These are phyloP conservation scores for Ceratosolen fusciceps DNA, from an alignment of 1,140 invertebrate genomes.

Conservation along the genomic window DNA sequence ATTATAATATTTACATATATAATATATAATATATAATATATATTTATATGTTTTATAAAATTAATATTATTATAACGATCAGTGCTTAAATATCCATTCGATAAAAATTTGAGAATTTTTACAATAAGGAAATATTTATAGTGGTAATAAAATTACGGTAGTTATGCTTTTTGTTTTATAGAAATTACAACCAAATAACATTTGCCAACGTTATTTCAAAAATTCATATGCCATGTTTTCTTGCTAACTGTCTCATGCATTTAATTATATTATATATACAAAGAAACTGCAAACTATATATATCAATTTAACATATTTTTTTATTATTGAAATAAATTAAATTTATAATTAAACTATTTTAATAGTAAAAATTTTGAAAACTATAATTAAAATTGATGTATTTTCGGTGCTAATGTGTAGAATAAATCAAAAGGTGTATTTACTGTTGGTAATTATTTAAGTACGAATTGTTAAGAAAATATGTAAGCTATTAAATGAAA, in stretches of 20 bases:
- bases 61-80: background rate
- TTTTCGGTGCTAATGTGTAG: background rate
- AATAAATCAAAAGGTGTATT: background rate
- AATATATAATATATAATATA: too few relatives aligned
- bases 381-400: background rate
- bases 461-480: background rate
- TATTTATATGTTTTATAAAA: background rate
- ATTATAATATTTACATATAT: background rate
- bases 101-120: background rate
- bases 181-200: background rate
- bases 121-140: background rate
- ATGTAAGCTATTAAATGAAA: background rate
- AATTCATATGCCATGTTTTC: background rate
- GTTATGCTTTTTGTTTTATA: background rate
- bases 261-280: background rate
- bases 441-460: slow-evolving; percentile 9
- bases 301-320: background rate
- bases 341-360: slow-evolving; percentile 3
- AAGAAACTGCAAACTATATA: background rate
- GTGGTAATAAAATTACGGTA: too few relatives aligned
- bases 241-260: background rate
- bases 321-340: background rate
- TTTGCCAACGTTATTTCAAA: background rate
- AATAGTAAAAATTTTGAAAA: background rate
- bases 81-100: background rate